Conservation (phyloP, 1,140 invertebrate genomes). For the Doryteuthis pealeii region DNA sequence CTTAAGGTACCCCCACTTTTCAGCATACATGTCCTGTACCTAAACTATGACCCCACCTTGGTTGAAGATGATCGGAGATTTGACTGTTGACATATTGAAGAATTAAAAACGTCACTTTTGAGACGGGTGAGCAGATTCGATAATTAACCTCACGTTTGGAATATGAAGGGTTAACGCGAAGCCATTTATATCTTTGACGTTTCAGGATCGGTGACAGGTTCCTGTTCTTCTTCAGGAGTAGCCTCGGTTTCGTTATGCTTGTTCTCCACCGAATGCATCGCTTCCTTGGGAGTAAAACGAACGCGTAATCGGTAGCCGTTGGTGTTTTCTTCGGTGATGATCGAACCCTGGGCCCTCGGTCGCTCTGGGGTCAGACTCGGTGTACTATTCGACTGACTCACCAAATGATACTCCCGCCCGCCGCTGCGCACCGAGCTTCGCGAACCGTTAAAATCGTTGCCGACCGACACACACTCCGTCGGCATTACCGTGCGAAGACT, state of each 20-base stretch:
- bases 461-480: slow-evolving; percentile 25
- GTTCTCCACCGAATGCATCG: slow-evolving; percentile 11
- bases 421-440: slow-evolving; percentile 9
- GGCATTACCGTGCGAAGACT: slow-evolving; percentile 15
- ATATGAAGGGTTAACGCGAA: too few relatives aligned
- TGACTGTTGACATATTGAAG: too few relatives aligned
- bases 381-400: slow-evolving; percentile 20
- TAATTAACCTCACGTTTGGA: too few relatives aligned
- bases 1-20: too few relatives aligned
- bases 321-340: slow-evolving; percentile 47
- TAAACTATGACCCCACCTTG: too few relatives aligned
- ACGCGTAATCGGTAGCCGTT: slow-evolving; percentile 46
- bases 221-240: not conserved
- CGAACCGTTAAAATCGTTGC: slow-evolving; percentile 17
- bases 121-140: too few relatives aligned
- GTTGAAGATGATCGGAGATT: too few relatives aligned
- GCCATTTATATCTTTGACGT: slow-evolving; percentile 2
- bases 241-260: slow-evolving; percentile 10
- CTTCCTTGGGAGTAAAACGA: slow-evolving; percentile 42
- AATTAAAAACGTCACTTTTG: too few relatives aligned
- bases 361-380: slow-evolving; percentile 27
- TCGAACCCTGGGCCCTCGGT: slow-evolving; percentile 20
- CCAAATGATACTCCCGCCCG: slow-evolving; percentile 11
- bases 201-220: not conserved
- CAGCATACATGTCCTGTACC: too few relatives aligned